phyloP scores from a whole-genome alignment of 2,888 invertebrate genomes.

The Eilema caniola region DNA sequence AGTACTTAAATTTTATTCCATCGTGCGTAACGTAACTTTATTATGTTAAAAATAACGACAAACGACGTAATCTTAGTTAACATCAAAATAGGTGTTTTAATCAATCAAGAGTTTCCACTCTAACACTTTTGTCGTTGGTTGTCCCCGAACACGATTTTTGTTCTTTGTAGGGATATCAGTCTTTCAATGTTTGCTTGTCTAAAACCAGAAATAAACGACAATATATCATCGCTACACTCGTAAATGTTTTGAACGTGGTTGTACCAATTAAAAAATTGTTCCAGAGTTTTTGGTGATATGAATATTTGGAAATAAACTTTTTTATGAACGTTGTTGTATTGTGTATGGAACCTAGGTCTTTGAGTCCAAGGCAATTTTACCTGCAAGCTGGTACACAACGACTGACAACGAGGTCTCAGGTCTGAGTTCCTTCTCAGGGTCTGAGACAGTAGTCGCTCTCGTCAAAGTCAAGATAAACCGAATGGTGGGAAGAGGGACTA shows the following conservation, averaged over 20 bases:
- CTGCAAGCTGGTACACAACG: too few species aligned
- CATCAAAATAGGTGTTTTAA: not conserved
- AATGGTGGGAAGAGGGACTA: too few species aligned
- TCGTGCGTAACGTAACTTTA: too few species aligned
- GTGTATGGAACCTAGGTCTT: not conserved
- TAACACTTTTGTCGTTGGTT: conserved; percentile 50
- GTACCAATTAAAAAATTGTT: not conserved
- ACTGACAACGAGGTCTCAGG: too few species aligned
- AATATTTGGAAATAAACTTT: not conserved
- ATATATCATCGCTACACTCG: conserved; percentile 50
- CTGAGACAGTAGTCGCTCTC: not conserved
- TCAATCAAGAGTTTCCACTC: not conserved
- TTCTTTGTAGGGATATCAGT: conserved; percentile 70
- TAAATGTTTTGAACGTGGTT: conserved; percentile 9
- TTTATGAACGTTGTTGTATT: not conserved
- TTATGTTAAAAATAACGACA: not conserved
- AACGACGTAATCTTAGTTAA: not conserved
- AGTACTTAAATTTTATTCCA: too few species aligned
- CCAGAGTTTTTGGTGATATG: not conserved
- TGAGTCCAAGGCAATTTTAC: not conserved
- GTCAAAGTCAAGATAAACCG: not conserved
- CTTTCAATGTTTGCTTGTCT: conserved; percentile 62
- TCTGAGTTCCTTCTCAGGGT: not conserved
- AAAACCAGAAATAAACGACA: conserved; percentile 65
- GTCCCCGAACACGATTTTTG: conserved; percentile 71